Base-by-base conservation (phyloP, 2,888 invertebrate genomes). In the Ophonus ardosiacus region DNA sequence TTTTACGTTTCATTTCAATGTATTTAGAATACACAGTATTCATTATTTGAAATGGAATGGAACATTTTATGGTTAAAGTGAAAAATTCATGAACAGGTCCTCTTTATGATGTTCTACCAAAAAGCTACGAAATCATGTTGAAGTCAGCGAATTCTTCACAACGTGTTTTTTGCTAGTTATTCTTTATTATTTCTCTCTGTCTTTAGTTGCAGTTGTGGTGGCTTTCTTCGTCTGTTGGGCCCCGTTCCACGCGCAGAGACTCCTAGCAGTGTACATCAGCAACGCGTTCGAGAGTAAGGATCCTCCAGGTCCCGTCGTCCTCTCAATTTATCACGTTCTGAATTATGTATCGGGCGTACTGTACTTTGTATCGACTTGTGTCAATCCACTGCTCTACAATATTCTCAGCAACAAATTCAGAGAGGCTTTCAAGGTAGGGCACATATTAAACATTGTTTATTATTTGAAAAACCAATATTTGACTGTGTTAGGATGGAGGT, bases 401-500 rank as follows among this genome's bases (percentile, higher is more conserved):
- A 96, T 98, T 82, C 97, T 98, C 98, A 98, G 98, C 8, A 95
- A 97, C 90, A 98, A 98, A 91, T 98, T 98, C 90, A 93, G 98
- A 71, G 96, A 96, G 87, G 98, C 98, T 68, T 98, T 98, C 92
- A 97, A 96, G 95, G 97, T 97, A 92, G 92, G 92, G 76, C 79
- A 71, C 61, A n/a, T 7, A n/a, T 7, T 63, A n/a, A 24, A 31
- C 31, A 4, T 31, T 5, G 31, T 31, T 31, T 31, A 31, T 31
- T 31, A 5, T 31, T 31, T n/a, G n/a, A n/a, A n/a, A n/a, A n/a
- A n/a, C n/a, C n/a, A n/a, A n/a, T n/a, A n/a, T n/a, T n/a, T n/a
- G n/a, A n/a, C n/a, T n/a, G n/a, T n/a, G n/a, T n/a, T n/a, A n/a
- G n/a, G n/a, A n/a, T n/a, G n/a, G n/a, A n/a, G n/a, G n/a, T n/a